phyloP scores from a whole-genome alignment of 2,888 invertebrate genomes.

The Timandra comae region DNA sequence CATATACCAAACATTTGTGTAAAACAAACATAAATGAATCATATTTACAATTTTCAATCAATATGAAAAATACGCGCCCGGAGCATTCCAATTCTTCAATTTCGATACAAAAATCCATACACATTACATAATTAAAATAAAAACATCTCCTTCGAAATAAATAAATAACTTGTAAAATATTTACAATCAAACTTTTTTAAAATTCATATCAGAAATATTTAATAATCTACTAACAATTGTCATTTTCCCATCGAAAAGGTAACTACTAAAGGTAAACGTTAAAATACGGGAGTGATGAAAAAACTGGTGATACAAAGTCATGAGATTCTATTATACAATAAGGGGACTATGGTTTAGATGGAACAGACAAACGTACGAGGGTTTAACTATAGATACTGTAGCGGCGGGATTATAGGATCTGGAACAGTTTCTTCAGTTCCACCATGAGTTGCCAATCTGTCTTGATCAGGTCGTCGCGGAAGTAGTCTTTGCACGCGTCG shows the following conservation, averaged over 20 bases:
- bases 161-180: conserved; percentile 29
- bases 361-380: conserved; percentile 49
- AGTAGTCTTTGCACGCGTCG: conserved; percentile 99
- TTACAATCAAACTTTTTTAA: conserved; percentile 19
- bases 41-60: conserved; percentile 30
- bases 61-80: background rate
- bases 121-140: conserved; percentile 9
- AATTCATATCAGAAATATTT: background rate
- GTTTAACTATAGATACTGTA: conserved; percentile 34
- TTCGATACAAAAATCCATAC: conserved; percentile 8
- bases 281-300: conserved; percentile 10
- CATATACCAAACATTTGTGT: conserved; percentile 14
- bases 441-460: conserved; percentile 99
- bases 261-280: conserved; percentile 9
- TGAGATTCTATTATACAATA: conserved; percentile 49
- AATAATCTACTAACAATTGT: conserved; percentile 2
- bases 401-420: conserved; percentile 85
- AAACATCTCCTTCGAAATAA: conserved; percentile 17
- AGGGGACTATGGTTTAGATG: conserved; percentile 45
- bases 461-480: conserved; percentile 97
- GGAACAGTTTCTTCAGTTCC: conserved; percentile 97
- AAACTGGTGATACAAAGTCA: conserved; percentile 17
- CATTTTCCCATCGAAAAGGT: conserved; percentile 11
- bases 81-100: background rate
- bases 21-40: conserved; percentile 25